Percentiles rank a stretch among this genome's conserved stretches.
These are phyloP conservation scores for Chymomyza caudatula DNA, from an alignment of 2,888 invertebrate genomes.

Conservation along the genomic window DNA sequence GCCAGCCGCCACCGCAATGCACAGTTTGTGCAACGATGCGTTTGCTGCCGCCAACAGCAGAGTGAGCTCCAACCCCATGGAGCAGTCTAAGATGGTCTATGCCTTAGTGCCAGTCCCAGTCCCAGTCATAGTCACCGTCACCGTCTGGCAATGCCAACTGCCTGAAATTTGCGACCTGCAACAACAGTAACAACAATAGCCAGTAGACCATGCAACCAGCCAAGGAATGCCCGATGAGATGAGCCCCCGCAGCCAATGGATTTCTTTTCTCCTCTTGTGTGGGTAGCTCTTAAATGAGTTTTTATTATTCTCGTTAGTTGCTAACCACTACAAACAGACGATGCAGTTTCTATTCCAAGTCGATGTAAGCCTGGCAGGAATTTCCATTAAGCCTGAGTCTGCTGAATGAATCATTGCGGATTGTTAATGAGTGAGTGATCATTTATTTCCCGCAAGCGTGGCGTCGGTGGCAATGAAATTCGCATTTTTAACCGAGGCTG, in stretches of 20 bases:
- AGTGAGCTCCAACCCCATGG: constrained; percentile 3
- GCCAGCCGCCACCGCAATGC: neutral
- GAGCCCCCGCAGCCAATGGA: constrained; percentile 32
- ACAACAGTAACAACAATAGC: constrained; percentile 11
- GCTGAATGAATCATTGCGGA: neutral
- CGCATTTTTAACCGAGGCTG: too few relatives aligned
- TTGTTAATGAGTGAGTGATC: neutral
- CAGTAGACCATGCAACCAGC: constrained; percentile 52
- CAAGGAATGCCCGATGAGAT: constrained; percentile 52
- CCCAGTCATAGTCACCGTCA: constrained; percentile 21
- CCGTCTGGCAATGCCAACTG: constrained; percentile 59
- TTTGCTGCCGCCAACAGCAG: constrained; percentile 37
- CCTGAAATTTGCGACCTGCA: constrained; percentile 58
- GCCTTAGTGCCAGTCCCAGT: neutral
- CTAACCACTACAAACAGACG: neutral
- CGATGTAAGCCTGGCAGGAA: neutral
- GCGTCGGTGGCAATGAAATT: too few relatives aligned
- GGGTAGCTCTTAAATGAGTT: constrained; percentile 59
- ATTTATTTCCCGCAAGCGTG: too few relatives aligned
- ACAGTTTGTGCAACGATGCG: constrained; percentile 55
- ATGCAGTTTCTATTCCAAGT: neutral
- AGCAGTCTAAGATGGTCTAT: neutral
- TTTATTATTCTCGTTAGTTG: constrained; percentile 58
- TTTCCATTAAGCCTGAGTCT: neutral
- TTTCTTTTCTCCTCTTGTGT: constrained; percentile 9